Conservation (phyloP, 2,888 invertebrate genomes). For the Imbricaverruca yamaguchii region DNA sequence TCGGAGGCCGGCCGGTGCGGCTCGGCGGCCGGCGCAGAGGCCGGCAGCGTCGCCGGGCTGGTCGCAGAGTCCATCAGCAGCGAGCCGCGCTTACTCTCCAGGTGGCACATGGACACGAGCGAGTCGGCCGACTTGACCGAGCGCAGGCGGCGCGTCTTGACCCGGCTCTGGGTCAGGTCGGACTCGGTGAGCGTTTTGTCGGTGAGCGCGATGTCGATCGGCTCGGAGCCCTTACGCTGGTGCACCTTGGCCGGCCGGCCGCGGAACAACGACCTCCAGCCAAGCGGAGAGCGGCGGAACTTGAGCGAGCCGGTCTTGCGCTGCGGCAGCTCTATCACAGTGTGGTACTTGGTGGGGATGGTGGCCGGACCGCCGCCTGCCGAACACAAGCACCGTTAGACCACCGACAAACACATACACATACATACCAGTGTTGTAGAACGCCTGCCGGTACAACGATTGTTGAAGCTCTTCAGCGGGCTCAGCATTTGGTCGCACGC, state of each 20-base stretch:
- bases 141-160: constrained; percentile 41
- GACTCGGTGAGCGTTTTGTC: constrained; percentile 16
- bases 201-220: constrained; percentile 38
- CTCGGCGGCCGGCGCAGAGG: background rate
- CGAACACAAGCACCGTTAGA: too few relatives aligned
- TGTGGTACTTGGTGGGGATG: constrained; percentile 76
- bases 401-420: too few relatives aligned
- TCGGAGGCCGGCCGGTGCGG: background rate
- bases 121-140: constrained; percentile 65
- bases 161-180: constrained; percentile 15
- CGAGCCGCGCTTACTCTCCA: background rate
- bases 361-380: constrained; percentile 63
- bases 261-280: constrained; percentile 70
- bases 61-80: constrained; percentile 21
- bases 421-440: too few relatives aligned
- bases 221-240: constrained; percentile 48
- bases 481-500: too few relatives aligned
- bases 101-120: constrained; percentile 41
- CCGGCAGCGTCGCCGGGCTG: constrained; percentile 26
- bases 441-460: too few relatives aligned
- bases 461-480: too few relatives aligned
- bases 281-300: constrained; percentile 45
- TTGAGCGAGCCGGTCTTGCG: constrained; percentile 39
- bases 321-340: constrained; percentile 76
- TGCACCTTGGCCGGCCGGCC: constrained; percentile 33